Percentiles rank a stretch among this genome's conserved stretches.
Conservation (phyloP, 2,888 invertebrate genomes). For the Thymelicus lineola region DNA sequence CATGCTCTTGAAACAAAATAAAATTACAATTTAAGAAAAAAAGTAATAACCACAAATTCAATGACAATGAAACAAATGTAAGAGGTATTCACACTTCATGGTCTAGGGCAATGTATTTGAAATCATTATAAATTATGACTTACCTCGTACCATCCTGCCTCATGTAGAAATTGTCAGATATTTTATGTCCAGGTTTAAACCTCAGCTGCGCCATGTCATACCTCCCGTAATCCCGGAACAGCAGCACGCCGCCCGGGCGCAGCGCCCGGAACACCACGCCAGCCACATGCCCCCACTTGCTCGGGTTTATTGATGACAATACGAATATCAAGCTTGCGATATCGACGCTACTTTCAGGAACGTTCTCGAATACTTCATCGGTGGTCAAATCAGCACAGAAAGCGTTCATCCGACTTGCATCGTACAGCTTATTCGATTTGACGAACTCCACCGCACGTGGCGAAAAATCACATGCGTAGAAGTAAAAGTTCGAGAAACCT, state of each 20-base stretch:
- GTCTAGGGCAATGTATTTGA: too few relatives aligned
- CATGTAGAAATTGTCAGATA: slow-evolving; percentile 96
- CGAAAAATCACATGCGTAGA: slow-evolving; percentile 97
- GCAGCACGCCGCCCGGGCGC: slow-evolving; percentile 90
- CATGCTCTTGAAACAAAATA: too few relatives aligned
- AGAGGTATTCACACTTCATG: too few relatives aligned
- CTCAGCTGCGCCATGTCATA: slow-evolving; percentile 98
- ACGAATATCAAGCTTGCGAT: slow-evolving; percentile 97
- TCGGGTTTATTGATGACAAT: slow-evolving; percentile 96
- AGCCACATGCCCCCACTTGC: slow-evolving; percentile 88
- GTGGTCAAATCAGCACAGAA: slow-evolving; percentile 95
- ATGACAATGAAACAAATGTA: too few relatives aligned
- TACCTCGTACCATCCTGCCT: slow-evolving; percentile 98
- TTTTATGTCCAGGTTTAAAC: slow-evolving; percentile 96
- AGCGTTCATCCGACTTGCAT: slow-evolving; percentile 87
- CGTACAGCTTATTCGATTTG: slow-evolving; percentile 88
- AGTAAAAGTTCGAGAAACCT: slow-evolving; percentile 86
- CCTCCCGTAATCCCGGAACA: slow-evolving; percentile 97
- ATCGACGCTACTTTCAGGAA: slow-evolving; percentile 86
- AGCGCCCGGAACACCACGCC: slow-evolving; percentile 87
- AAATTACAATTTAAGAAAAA: background rate
- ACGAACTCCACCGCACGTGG: slow-evolving; percentile 95
- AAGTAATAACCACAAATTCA: background rate
- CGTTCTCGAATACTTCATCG: slow-evolving; percentile 86
- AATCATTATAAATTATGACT: background rate